phyloP scores from a whole-genome alignment of 1,140 invertebrate species.

The Caenorhabditis brenneri region DNA sequence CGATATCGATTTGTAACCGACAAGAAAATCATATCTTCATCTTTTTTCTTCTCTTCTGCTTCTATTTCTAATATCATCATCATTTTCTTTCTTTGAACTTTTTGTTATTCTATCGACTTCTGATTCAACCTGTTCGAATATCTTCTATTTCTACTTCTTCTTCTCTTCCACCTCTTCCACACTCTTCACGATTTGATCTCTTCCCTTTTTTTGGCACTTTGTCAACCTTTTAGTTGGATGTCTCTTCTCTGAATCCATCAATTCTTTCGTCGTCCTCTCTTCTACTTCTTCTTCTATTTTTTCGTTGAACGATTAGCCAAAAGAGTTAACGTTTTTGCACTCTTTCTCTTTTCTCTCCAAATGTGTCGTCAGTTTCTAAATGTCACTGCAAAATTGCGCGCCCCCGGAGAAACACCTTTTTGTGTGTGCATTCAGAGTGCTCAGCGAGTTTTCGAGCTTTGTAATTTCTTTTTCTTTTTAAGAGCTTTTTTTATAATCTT shows the following conservation, averaged over 20 bases:
- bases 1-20: no score
- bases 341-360: no score
- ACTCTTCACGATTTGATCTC: not conserved
- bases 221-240: slow-evolving; percentile 1
- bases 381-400: slow-evolving; percentile 19
- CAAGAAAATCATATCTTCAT: no score
- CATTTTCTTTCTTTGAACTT: not conserved
- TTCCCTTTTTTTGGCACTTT: not conserved
- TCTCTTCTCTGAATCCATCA: not conserved
- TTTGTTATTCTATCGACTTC: not conserved
- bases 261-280: not conserved
- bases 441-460: not conserved
- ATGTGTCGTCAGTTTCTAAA: slow-evolving; percentile 18
- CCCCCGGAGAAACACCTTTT: not conserved
- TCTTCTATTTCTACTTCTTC: not conserved
- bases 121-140: not conserved
- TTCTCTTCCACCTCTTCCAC: not conserved
- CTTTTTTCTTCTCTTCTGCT: not conserved
- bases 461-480: not conserved
- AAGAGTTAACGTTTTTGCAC: slow-evolving; percentile 40
- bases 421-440: not conserved
- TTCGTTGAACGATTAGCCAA: slow-evolving; percentile 14
- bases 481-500: not conserved
- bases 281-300: no score
- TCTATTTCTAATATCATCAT: not conserved